Base-by-base conservation (phyloP, 2,797 vertebrate species). In the Epinephelus awoara region DNA sequence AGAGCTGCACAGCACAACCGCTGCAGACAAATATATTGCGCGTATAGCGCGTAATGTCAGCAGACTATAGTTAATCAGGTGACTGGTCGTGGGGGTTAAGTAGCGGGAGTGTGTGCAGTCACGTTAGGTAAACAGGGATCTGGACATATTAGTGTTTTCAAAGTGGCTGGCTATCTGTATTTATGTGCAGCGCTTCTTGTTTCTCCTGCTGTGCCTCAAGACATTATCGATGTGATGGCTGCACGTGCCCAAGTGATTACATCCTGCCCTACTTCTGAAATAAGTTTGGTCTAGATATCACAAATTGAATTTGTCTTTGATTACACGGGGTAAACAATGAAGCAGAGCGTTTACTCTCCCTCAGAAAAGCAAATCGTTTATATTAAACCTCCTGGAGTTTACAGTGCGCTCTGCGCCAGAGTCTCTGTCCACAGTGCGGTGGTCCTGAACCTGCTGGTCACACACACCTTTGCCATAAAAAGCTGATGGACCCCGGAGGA, bases 211-310 rank as follows among this genome's bases (percentile, higher is more conserved):
- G 59, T 65, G 59, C 51, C 46, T 55, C 51, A n/a, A 14, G 21
- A 51, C 59, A 59, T 70, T 27, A 70, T 67, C 40, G 49, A 81
- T 56, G 76, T 23, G 51, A 74, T 17, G n/a, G 67, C 40, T 23
- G 17, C 75, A 54, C 56, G 61, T 77, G 75, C 65, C 46, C 49
- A 47, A 23, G 63, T 77, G 61, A 86, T 79, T 78, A 34, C 74
- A 78, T 19, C 51, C 75, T 86, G 83, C 70, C 78, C 82, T 76
- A 88, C 78, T 86, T 90, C 47, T 75, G 51, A 75, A 83, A 86
- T 0, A 70, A 85, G 63, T 88, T 67, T 5, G 25, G 12, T 70
- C 49, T 63, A 56, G 51, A 64, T 64, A 34, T 38, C 17, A 59
- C 27, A 2, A 65, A 76, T 23, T 57, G 9, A 1, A 44, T 58